These are phyloP conservation scores for Podarcis raffonei DNA, from an alignment of 2,113 vertebrate species.

Conservation along the genomic window DNA sequence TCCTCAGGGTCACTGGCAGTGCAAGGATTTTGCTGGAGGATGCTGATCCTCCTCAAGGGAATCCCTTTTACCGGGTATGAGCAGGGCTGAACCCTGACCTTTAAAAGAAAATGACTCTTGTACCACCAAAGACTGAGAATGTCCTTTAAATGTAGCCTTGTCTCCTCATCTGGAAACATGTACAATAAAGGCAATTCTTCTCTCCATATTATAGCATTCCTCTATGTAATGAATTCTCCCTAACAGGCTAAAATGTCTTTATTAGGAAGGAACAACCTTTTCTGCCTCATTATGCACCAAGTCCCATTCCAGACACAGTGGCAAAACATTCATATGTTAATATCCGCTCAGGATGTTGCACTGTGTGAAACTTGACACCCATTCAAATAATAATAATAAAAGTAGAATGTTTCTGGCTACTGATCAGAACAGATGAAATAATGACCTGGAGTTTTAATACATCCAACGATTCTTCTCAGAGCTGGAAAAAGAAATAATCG, in stretches of 20 bases:
- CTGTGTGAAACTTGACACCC: conserved; percentile 4
- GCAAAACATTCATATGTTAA: background rate
- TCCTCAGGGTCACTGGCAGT: background rate
- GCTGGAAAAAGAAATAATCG: background rate
- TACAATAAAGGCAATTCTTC: background rate
- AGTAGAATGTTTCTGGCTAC: background rate
- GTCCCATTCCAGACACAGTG: background rate
- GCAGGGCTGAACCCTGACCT: background rate
- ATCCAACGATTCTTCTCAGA: background rate
- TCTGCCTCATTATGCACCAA: conserved; percentile 9
- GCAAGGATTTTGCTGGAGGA: background rate
- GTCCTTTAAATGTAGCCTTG: background rate
- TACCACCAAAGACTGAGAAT: background rate
- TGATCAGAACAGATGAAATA: conserved; percentile 12
- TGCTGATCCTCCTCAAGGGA: too few relatives aligned
- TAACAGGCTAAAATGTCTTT: conserved; percentile 28
- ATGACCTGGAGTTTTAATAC: background rate
- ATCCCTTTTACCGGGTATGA: background rate
- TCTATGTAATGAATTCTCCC: conserved; percentile 24
- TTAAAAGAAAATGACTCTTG: too few relatives aligned
- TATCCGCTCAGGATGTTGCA: background rate
- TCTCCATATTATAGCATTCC: conserved; percentile 10
- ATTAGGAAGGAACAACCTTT: background rate
- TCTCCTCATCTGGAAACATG: rapidly evolving
- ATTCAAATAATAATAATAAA: background rate